Percentiles rank a stretch among this genome's conserved stretches.
phyloP scores from a whole-genome alignment of 2,888 invertebrate genomes.

The Megastigmus dorsalis region DNA sequence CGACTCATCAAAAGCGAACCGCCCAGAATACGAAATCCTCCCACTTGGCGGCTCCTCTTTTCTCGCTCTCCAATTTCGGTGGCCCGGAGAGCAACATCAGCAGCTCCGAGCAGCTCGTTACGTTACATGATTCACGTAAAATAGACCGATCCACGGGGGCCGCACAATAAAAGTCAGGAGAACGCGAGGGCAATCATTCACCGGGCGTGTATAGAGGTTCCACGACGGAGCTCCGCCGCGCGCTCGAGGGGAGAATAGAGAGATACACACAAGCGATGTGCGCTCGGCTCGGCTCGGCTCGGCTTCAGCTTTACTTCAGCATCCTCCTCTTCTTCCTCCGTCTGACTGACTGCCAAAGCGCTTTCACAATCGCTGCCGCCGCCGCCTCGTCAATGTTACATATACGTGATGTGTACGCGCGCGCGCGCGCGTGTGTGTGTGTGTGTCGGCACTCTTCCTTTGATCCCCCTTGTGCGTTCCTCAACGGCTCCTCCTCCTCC shows the following conservation, averaged over 20 bases:
- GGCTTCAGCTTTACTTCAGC: too few relatives aligned
- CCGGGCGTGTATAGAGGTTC: not conserved
- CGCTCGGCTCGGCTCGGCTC: not conserved
- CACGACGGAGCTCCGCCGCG: not conserved
- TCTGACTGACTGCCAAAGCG: constrained; percentile 7
- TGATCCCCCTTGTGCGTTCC: constrained; percentile 55
- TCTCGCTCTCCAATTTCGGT: constrained; percentile 42
- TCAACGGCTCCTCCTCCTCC: constrained; percentile 17
- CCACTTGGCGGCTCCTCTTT: not conserved
- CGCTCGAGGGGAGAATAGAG: constrained; percentile 40
- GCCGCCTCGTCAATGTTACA: too few relatives aligned
- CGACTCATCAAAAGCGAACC: constrained; percentile 36
- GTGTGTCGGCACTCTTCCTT: constrained; percentile 47
- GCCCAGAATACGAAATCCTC: not conserved
- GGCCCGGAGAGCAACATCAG: not conserved
- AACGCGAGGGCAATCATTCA: constrained; percentile 40
- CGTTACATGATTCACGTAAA: constrained; percentile 44
- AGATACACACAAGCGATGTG: constrained; percentile 27
- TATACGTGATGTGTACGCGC: too few relatives aligned
- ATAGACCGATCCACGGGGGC: constrained; percentile 17
- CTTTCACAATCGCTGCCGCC: constrained; percentile 16
- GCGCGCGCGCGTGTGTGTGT: constrained; percentile 1
- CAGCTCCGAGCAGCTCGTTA: constrained; percentile 19
- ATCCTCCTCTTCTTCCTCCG: not conserved
- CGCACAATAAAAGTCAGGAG: constrained; percentile 49